Evolutionary conservation across 2,113 vertebrate genomes (phyloP), one percentile per base, ranked within the genome.

Genomic region (Aplodontia rufa): DNA sequence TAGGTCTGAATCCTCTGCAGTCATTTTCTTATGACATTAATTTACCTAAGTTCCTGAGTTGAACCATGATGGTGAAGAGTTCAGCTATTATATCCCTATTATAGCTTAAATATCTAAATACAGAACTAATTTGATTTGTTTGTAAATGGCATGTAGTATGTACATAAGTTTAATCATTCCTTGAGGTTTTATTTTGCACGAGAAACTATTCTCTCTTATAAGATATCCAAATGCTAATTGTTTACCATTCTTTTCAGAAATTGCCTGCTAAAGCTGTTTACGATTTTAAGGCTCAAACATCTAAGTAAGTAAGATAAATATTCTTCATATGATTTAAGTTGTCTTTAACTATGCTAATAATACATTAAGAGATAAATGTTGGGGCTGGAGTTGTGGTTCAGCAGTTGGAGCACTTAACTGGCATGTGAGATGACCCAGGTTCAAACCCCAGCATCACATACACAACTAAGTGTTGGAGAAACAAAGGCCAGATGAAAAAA

Each of bases 221-320:
- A 22, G 47, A 92, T 66, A 92, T 35, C 20, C 35, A 58, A 86
- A 80, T 60, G 17, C 37, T 97, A 93, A 98, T 96, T 49, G 17
- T 97, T 97, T 97, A 64, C 86, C 98, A 99, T 40, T 97, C 98
- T 96, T 99, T 99, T 98, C 99, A 99, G 99, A 99, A 99, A 98
- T 97, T 99, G 98, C 99, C 99, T 97, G 99, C 99, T 95, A 99
- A 98, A 99, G 99, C 99, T 98, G 99, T 99, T 96, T 99, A 99
- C 96, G 99, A 99, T 98, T 99, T 99, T 98, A 99, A 99, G 98
- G 99, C 99, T 98, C 99, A 99, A 97, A 99, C 99, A 40, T 98
- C 99, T 97, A 99, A 99, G 99, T 99, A 99, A 99, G 99, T 99
- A 98, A 87, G 78, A 83, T 35, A 91, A 93, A n/a, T 45, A 66